Base-by-base conservation (phyloP, 2,113 vertebrate species). In the Herpailurus yagouaroundi region DNA sequence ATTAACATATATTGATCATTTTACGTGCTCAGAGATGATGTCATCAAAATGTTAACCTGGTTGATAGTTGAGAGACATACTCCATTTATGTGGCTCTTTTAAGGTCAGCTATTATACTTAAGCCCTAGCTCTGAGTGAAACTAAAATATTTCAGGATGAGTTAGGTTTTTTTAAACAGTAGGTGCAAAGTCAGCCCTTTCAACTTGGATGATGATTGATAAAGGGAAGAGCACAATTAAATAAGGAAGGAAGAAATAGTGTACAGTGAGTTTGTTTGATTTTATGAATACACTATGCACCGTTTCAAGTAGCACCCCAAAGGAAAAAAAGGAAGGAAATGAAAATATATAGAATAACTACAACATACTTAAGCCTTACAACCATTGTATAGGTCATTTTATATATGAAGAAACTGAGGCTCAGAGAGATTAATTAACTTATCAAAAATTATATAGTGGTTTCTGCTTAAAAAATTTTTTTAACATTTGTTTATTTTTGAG, bases 151-250 rank as follows among this genome's bases (percentile, higher is more conserved):
- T 36, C 73, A 41, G 11, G 50, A 64, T 81, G 66, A 85, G 41
- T 84, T 64, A 79, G 41, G 38, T 52, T 86, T 95, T 96, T 23
- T 45, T 48, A 97, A 96, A 50, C 36, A 94, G n/a, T 6, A 69
- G 1, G 36, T 74, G 29, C 60, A 93, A 90, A 74, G 71, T 69
- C 48, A 50, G 2, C 91, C 76, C 5, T 48, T 86, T 95, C 69
- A 85, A 19, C 21, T 33, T 66, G 50, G 33, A 52, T 88, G 66
- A 85, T 89, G 15, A 36, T 2, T 36, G 33, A 88, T 27, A 96
- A 91, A 76, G 31, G 76, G 8, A 82, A 80, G 16, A 90, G 12
- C 27, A 76, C 63, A 73, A 36, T 69, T 93, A 79, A 79, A 85
- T n/a, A 41, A 74, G 41, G 41, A 45, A 52, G 84, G 63, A 55